These are phyloP conservation scores for Moxostoma hubbsi DNA, from an alignment of 2,797 vertebrate genomes.

Conservation along the genomic window DNA sequence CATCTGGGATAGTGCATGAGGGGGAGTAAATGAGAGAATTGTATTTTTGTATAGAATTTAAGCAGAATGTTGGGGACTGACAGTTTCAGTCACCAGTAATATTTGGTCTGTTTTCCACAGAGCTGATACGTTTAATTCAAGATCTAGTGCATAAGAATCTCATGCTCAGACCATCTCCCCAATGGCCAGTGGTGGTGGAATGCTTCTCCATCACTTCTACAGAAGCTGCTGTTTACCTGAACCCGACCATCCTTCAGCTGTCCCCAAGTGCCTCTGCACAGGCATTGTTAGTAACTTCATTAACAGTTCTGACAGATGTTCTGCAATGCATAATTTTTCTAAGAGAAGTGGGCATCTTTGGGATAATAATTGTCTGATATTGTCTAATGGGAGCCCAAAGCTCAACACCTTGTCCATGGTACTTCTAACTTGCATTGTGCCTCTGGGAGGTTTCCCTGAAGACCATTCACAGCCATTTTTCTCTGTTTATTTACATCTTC, in stretches of 20 bases:
- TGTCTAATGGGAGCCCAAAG: conserved; percentile 79
- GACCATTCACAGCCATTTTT: conserved; percentile 84
- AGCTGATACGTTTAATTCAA: conserved; percentile 83
- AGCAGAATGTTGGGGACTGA: conserved; percentile 74
- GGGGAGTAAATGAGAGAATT: no score
- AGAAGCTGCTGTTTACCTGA: conserved; percentile 78
- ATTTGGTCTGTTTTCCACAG: conserved; percentile 82
- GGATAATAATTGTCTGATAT: conserved; percentile 83
- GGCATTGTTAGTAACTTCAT: conserved; percentile 76
- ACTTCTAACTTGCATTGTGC: conserved; percentile 81
- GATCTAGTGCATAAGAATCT: conserved; percentile 79
- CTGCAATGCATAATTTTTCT: conserved; percentile 83
- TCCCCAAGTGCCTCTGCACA: conserved; percentile 80
- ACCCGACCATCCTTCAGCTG: conserved; percentile 80
- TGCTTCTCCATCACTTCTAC: conserved; percentile 75
- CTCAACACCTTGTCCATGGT: conserved; percentile 79
- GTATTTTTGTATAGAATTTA: no score
- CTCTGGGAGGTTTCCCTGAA: conserved; percentile 85
- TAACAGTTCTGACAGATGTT: conserved; percentile 79
- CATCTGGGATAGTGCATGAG: no score
- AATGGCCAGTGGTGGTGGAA: conserved; percentile 84
- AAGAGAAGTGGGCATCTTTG: conserved; percentile 81
- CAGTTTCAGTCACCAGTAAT: conserved; percentile 67
- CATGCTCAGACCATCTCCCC: conserved; percentile 50
- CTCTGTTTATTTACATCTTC: conserved; percentile 79